These are phyloP conservation scores for Nematopogon swammerdamellus DNA, from an alignment of 2,888 invertebrate species.

Conservation along the genomic window DNA sequence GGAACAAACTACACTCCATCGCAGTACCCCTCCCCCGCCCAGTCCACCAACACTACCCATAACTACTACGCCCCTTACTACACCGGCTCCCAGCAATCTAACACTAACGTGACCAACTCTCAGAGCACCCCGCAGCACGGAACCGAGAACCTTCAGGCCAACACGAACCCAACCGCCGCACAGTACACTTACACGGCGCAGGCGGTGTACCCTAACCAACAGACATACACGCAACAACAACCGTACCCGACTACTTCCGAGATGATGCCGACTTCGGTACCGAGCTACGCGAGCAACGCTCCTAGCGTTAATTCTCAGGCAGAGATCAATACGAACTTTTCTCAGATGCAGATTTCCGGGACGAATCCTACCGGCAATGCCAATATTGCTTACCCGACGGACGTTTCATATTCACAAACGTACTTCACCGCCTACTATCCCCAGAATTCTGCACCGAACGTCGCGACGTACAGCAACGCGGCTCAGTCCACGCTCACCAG, in stretches of 20 bases:
- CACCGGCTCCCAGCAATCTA: slow-evolving; percentile 28
- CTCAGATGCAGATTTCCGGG: slow-evolving; percentile 33
- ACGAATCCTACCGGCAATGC: neutral
- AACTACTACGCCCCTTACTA: slow-evolving; percentile 31
- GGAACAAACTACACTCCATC: slow-evolving; percentile 26
- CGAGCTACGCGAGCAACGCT: slow-evolving; percentile 14
- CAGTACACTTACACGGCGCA: slow-evolving; percentile 3
- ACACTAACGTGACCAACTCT: slow-evolving; percentile 30
- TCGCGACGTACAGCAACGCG: slow-evolving; percentile 31
- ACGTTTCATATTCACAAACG: slow-evolving; percentile 27
- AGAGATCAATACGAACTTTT: slow-evolving; percentile 31
- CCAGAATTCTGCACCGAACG: slow-evolving; percentile 25
- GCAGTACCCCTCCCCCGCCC: slow-evolving; percentile 26
- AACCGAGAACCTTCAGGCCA: slow-evolving; percentile 13
- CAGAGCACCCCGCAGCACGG: slow-evolving; percentile 18
- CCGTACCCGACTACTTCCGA: slow-evolving; percentile 23
- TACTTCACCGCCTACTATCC: slow-evolving; percentile 38
- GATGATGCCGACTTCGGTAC: slow-evolving; percentile 10
- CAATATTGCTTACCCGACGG: neutral
- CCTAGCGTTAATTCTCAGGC: slow-evolving; percentile 16
- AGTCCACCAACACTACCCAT: slow-evolving; percentile 22
- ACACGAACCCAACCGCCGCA: slow-evolving; percentile 15
- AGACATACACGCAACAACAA: too few species aligned
- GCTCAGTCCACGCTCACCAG: slow-evolving; percentile 25
- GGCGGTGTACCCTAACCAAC: neutral